Evolutionary conservation across 2,113 vertebrate species (phyloP).

Genomic region (Cyanoramphus novaezelandiae): DNA sequence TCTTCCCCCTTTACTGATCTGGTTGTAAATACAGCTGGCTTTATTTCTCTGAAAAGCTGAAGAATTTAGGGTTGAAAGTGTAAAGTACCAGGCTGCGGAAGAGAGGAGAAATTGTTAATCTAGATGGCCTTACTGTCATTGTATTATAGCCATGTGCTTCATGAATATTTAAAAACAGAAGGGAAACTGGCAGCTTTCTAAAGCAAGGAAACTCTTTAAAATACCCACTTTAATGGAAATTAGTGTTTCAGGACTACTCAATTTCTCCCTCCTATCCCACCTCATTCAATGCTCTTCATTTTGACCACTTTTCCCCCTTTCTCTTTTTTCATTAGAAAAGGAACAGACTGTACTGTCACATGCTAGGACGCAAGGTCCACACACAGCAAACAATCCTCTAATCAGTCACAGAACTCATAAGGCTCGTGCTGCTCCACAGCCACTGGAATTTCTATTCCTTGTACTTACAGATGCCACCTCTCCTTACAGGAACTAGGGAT

Average conservation of each 20-base stretch:
- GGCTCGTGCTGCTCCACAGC: neutral
- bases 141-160: neutral
- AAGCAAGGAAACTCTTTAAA: slow-evolving; percentile 30
- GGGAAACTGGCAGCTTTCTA: slow-evolving; percentile 23
- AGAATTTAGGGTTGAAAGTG: neutral
- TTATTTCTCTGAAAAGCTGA: neutral
- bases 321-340: neutral
- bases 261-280: neutral
- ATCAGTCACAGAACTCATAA: slow-evolving; percentile 21
- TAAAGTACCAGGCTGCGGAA: slow-evolving; percentile 4
- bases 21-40: neutral
- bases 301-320: neutral
- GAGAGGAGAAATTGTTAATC: slow-evolving; percentile 10
- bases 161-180: slow-evolving; percentile 42
- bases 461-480: neutral
- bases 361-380: neutral
- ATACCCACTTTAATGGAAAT: slow-evolving; percentile 6
- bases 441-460: slow-evolving; percentile 27
- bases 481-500: neutral
- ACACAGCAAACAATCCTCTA: neutral
- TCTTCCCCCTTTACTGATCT: neutral
- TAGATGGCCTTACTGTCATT: neutral
- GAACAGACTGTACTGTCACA: neutral
- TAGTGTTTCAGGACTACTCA: neutral
- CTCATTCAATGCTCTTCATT: neutral